These are phyloP conservation scores for Pterobdella sp. DNA, from an alignment of 2,888 invertebrate species.

Conservation along the genomic window DNA sequence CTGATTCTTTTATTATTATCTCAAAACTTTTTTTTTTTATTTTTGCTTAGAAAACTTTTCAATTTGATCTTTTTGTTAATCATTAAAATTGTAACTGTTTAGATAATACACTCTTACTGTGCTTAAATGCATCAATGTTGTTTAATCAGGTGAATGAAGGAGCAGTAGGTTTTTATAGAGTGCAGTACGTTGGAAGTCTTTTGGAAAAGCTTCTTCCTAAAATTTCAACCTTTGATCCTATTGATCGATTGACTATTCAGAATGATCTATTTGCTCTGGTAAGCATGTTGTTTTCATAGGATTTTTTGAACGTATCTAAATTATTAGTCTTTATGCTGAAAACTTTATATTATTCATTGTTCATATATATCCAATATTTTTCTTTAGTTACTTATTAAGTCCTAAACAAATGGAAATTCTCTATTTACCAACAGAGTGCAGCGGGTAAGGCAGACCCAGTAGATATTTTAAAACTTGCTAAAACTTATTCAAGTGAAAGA, in stretches of 20 bases:
- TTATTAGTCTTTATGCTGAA: not conserved
- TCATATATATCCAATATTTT: not conserved
- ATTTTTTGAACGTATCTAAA: not conserved
- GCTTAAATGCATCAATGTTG: too few relatives aligned
- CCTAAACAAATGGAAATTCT: too few relatives aligned
- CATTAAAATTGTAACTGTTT: too few relatives aligned
- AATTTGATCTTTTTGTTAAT: too few relatives aligned
- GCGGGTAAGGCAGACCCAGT: constrained; percentile 74
- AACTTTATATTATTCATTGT: not conserved
- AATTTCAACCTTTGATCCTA: constrained; percentile 70
- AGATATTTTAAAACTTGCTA: constrained; percentile 71
- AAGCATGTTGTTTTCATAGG: constrained; percentile 38
- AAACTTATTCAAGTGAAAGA: constrained; percentile 73
- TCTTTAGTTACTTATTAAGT: not conserved
- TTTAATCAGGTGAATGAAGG: constrained; percentile 67
- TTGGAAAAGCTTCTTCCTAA: constrained; percentile 70
- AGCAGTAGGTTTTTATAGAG: constrained; percentile 81
- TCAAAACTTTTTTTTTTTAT: too few relatives aligned
- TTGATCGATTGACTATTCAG: constrained; percentile 78
- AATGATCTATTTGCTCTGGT: constrained; percentile 86
- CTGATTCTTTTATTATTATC: too few relatives aligned
- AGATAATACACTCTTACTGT: too few relatives aligned
- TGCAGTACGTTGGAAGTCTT: constrained; percentile 71
- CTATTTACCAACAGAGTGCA: constrained; percentile 50
- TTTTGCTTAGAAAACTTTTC: too few relatives aligned